These are phyloP conservation scores for Blastomussa wellsi DNA, from an alignment of 92 coral and sea anemone genomes.

Conservation along the genomic window DNA sequence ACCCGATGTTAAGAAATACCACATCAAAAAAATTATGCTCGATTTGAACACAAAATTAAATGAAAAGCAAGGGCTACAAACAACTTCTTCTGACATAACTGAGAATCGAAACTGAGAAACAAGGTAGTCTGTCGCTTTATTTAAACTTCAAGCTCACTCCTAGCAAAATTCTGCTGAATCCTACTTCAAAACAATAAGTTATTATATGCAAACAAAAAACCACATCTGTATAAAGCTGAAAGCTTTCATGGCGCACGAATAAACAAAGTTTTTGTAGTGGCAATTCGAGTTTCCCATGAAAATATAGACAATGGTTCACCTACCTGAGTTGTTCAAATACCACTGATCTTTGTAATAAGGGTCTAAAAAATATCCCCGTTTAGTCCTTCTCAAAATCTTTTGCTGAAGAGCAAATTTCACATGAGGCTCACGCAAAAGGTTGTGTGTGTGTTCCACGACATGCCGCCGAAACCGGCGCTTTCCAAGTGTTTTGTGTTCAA, in stretches of 20 bases:
- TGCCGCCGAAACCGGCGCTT: slow-evolving; percentile 77
- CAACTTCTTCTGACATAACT: neutral
- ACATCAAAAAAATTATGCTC: neutral
- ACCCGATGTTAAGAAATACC: neutral
- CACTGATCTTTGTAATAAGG: slow-evolving; percentile 86
- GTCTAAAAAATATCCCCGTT: slow-evolving; percentile 77
- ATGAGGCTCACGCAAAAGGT: slow-evolving; percentile 75
- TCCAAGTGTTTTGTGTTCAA: slow-evolving; percentile 73
- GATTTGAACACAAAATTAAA: neutral
- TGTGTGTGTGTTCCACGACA: slow-evolving; percentile 64
- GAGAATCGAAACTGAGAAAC: neutral
- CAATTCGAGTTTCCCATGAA: neutral
- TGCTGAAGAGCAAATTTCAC: slow-evolving; percentile 88
- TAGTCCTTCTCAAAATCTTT: slow-evolving; percentile 77
- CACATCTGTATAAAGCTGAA: neutral
- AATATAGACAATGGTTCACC: slow-evolving; percentile 24
- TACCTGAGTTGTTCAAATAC: slow-evolving; percentile 95
- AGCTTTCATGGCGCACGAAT: too few species aligned
- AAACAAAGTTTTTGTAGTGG: neutral
- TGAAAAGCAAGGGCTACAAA: neutral
- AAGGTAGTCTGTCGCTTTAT: neutral
- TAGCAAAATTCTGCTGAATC: neutral
- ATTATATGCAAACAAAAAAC: neutral
- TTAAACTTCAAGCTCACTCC: neutral
- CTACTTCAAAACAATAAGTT: neutral